These are phyloP conservation scores for Cremastinae sp. DNA, from an alignment of 2,888 invertebrate species.

Conservation along the genomic window DNA sequence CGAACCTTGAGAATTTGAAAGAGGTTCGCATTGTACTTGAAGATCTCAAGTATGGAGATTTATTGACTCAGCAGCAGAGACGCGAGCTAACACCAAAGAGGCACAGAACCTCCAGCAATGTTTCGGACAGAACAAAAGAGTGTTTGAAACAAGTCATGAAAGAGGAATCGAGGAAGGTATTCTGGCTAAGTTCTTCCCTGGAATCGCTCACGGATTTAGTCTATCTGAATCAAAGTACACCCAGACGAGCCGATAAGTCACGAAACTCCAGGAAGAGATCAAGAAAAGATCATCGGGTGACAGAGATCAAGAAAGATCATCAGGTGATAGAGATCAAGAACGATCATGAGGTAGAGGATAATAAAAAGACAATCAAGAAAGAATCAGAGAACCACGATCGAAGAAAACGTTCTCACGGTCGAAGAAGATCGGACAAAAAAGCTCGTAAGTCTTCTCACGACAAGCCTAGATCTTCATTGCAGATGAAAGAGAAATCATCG, in stretches of 20 bases:
- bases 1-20: neutral
- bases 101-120: neutral
- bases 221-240: neutral
- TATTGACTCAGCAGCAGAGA: slow-evolving; percentile 25
- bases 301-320: neutral
- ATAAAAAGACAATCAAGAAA: no score
- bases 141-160: slow-evolving; percentile 9
- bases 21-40: slow-evolving; percentile 22
- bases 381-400: no score
- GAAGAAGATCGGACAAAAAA: no score
- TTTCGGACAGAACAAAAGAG: neutral
- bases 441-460: no score
- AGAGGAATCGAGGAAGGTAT: slow-evolving; percentile 1
- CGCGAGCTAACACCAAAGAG: neutral
- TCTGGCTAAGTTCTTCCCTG: slow-evolving; percentile 5
- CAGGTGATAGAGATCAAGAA: neutral
- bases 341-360: neutral
- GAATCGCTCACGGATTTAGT: neutral
- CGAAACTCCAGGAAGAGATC: no score
- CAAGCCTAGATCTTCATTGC: no score
- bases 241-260: no score
- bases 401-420: no score
- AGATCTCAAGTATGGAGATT: slow-evolving; percentile 17
- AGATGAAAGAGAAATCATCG: no score
- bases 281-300: neutral